Evolutionary conservation across 1,140 invertebrate genomes (phyloP), one percentile per base, ranked within the genome.

Genomic region (Drosophila micromelanica): DNA sequence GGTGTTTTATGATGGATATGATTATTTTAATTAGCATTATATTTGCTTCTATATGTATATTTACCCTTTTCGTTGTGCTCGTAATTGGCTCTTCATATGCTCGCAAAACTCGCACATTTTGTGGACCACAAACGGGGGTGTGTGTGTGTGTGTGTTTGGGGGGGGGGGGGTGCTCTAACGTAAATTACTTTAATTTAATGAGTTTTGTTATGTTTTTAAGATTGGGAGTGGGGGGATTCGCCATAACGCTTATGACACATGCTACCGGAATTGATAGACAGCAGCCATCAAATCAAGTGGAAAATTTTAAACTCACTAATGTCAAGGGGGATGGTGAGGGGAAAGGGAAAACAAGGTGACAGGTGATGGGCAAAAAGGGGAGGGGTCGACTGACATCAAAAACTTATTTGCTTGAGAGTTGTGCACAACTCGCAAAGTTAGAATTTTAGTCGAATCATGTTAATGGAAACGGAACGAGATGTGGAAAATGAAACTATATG

Each of bases 1-100:
- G 55, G 51, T 52, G 59, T 57, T 87, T 87, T 84, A 87, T 87
- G 84, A 89, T 89, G 85, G 79, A 89, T 89, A 89, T 89, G 84
- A 89, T 89, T 89, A 89, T 89, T 89, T 89, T 89, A 89, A 89
- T 89, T 89, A 89, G 84, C 84, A 89, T 89, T 89, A 84, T 89
- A 84, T 89, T 89, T 82, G 64, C 84, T 78, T 78, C 73, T 37
- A 15, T n/a, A n/a, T n/a, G n/a, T 30, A 17, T 51, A 45, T 67
- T 89, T 78, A 73, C 68, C 82, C 48, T 73, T 76, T 78, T 77
- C 73, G 73, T 55, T 64, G 71, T 68, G 32, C 64, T 76, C 84
- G 76, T 87, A 87, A 87, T 87, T 87, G 79, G 46, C 79, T 79
- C 79, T 89, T 87, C 84, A 87, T 89, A 89, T 89, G 84, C 84